These are phyloP conservation scores for Centropyge bicolor DNA, from an alignment of 2,797 vertebrate species.

Conservation along the genomic window DNA sequence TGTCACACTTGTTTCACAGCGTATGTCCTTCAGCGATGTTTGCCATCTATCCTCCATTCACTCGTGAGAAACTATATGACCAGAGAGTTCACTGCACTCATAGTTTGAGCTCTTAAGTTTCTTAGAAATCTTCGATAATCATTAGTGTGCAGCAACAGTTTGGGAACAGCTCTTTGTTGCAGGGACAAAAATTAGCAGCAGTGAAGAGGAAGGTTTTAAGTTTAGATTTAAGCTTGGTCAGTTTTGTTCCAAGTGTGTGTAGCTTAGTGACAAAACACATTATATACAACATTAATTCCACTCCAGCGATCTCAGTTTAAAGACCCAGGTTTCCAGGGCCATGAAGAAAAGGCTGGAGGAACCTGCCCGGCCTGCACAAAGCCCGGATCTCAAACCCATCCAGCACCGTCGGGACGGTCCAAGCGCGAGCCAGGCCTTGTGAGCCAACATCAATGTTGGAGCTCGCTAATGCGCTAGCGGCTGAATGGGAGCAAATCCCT, in stretches of 20 bases:
- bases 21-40: constrained; percentile 56
- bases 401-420: background rate
- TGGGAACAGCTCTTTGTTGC: too few species aligned
- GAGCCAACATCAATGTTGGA: background rate
- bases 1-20: constrained; percentile 24
- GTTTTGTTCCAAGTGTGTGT: background rate
- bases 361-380: too few species aligned
- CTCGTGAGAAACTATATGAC: background rate
- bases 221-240: background rate
- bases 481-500: constrained; percentile 7
- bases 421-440: background rate
- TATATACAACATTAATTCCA: too few species aligned
- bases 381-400: background rate
- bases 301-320: background rate
- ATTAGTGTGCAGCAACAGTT: too few species aligned
- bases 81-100: background rate
- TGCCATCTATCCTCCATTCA: constrained; percentile 22
- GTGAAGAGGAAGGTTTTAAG: background rate
- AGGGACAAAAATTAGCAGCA: background rate
- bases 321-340: background rate
- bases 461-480: background rate
- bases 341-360: background rate
- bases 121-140: background rate
- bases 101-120: background rate
- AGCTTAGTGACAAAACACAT: background rate